Percentiles rank a stretch among this genome's conserved stretches.
Evolutionary conservation across 2,797 vertebrate genomes (phyloP).

Genomic region (Lepidocolaptes lacrymiger): DNA sequence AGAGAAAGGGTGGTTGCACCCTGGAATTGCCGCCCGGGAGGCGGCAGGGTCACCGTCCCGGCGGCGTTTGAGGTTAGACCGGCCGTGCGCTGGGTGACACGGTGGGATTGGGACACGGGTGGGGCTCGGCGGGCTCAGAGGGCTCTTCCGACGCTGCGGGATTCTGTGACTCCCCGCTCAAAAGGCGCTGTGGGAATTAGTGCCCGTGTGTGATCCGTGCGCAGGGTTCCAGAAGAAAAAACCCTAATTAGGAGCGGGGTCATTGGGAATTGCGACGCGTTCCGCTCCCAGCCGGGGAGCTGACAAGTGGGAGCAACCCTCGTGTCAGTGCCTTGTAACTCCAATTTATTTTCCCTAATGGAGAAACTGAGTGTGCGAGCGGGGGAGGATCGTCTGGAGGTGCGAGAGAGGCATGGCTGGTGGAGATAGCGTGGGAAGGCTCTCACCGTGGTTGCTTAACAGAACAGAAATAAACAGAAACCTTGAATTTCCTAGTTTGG

Average conservation of each 20-base stretch:
- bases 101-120: background rate
- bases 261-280: accelerated
- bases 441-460: accelerated
- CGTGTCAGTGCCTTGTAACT: accelerated
- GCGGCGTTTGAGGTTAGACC: background rate
- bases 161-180: accelerated
- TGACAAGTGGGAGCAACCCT: accelerated
- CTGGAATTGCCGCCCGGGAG: background rate
- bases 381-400: accelerated
- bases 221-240: accelerated
- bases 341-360: accelerated
- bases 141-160: accelerated
- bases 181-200: accelerated
- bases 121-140: background rate
- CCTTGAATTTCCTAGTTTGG: background rate
- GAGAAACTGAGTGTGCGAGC: accelerated
- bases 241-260: accelerated
- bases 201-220: accelerated
- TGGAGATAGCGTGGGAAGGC: accelerated
- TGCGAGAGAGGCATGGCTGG: accelerated
- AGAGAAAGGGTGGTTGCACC: accelerated
- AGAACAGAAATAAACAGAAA: accelerated
- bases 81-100: accelerated
- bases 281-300: accelerated
- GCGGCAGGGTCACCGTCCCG: background rate